These are phyloP conservation scores for Anoplolepis gracilipes DNA, from an alignment of 1,140 invertebrate species.

Conservation along the genomic window DNA sequence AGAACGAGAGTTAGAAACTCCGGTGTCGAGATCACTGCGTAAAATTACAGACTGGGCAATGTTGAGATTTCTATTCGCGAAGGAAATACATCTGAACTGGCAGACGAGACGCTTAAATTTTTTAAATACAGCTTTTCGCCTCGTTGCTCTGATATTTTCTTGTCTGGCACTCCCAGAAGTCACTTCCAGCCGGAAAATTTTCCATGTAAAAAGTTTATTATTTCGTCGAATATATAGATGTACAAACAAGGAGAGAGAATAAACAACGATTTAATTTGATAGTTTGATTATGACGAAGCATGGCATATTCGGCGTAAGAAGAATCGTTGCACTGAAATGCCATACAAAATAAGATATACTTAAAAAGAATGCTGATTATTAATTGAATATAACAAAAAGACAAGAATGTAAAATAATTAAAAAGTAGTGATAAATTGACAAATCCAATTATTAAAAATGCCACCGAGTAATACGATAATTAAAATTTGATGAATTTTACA, in stretches of 20 bases:
- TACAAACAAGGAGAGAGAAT: not conserved
- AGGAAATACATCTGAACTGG: constrained; percentile 49
- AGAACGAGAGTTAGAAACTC: constrained; percentile 37
- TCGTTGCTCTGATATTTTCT: constrained; percentile 55
- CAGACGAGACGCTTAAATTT: constrained; percentile 59
- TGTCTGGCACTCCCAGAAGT: constrained; percentile 24
- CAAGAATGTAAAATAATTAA: not conserved
- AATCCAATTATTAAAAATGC: constrained; percentile 34
- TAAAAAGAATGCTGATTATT: not conserved
- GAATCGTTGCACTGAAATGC: constrained; percentile 9
- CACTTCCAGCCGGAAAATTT: constrained; percentile 29
- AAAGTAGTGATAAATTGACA: not conserved
- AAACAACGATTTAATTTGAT: constrained; percentile 25
- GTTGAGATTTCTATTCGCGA: constrained; percentile 49
- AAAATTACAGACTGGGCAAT: constrained; percentile 53
- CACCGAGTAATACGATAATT: not conserved
- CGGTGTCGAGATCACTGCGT: constrained; percentile 21
- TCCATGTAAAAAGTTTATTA: constrained; percentile 41
- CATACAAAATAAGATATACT: not conserved
- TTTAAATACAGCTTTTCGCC: constrained; percentile 66
- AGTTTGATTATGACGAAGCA: not conserved
- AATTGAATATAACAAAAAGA: not conserved
- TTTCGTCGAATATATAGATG: constrained; percentile 12
- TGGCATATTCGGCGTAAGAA: not conserved
- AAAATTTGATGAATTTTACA: not conserved